phyloP scores from a whole-genome alignment of 2,113 vertebrate genomes.

The Eubucco bourcierii region DNA sequence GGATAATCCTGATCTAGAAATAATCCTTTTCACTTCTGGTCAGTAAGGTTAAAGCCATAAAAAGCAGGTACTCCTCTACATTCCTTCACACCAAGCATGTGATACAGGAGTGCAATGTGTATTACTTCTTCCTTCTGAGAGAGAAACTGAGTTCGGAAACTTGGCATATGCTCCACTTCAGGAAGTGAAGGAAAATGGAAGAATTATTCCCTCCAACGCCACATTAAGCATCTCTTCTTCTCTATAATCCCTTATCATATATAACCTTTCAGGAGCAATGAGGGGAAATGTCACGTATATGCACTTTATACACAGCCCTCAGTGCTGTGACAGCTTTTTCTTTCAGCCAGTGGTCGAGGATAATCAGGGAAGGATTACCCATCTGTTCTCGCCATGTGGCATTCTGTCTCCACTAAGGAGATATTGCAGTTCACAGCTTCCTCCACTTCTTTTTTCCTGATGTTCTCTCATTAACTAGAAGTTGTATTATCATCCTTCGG shows the following conservation, averaged over 20 bases:
- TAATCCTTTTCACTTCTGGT: background rate
- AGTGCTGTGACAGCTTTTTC: constrained; percentile 33
- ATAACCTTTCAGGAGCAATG: constrained; percentile 10
- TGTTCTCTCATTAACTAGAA: constrained; percentile 59
- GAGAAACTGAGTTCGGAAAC: background rate
- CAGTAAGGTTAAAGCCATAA: background rate
- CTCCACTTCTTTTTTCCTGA: constrained; percentile 33
- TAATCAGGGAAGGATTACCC: constrained; percentile 57
- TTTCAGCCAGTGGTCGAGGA: constrained; percentile 56
- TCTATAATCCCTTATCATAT: constrained; percentile 3
- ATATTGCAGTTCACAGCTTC: constrained; percentile 42
- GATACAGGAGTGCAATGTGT: background rate
- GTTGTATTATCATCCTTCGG: constrained; percentile 27
- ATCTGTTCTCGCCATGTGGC: constrained; percentile 68
- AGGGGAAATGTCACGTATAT: background rate
- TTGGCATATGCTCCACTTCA: background rate
- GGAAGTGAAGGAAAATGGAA: constrained; percentile 20
- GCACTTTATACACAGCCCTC: constrained; percentile 13
- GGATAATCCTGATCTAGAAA: background rate
- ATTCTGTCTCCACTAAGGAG: constrained; percentile 37
- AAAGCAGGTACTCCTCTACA: background rate
- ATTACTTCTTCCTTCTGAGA: background rate
- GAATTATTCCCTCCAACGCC: constrained; percentile 1
- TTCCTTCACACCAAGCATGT: background rate
- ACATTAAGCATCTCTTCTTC: background rate